Conservation (phyloP, 2,797 vertebrate genomes). For the Sebastes wilsoni region DNA sequence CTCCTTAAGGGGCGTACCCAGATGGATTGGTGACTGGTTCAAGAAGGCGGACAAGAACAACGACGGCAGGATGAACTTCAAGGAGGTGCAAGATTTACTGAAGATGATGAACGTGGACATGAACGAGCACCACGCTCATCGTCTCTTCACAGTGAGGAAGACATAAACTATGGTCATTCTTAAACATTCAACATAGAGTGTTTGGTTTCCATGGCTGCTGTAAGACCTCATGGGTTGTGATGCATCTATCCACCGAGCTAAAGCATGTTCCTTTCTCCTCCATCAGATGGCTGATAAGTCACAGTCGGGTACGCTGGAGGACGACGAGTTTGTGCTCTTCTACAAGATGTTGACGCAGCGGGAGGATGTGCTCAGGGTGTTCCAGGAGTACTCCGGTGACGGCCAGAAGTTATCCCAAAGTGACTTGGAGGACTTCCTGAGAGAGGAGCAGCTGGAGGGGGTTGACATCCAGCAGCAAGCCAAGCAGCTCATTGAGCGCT, state of each 20-base stretch:
- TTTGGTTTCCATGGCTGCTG: background rate
- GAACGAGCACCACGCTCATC: slow-evolving; percentile 89
- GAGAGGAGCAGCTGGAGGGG: slow-evolving; percentile 86
- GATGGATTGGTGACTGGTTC: slow-evolving; percentile 96
- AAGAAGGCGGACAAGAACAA: slow-evolving; percentile 94
- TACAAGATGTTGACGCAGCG: slow-evolving; percentile 94
- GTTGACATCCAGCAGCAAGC: slow-evolving; percentile 78
- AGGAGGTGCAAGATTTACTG: slow-evolving; percentile 88
- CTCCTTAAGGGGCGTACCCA: slow-evolving; percentile 81
- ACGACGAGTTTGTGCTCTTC: slow-evolving; percentile 94
- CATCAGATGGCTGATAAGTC: slow-evolving; percentile 89
- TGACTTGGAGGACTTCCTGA: slow-evolving; percentile 91
- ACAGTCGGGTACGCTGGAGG: slow-evolving; percentile 87
- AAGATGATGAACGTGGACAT: slow-evolving; percentile 97
- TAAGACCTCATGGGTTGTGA: background rate
- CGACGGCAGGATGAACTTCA: slow-evolving; percentile 94
- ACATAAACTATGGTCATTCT: background rate
- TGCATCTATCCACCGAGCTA: background rate
- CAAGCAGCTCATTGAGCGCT: slow-evolving; percentile 85
- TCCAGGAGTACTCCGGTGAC: slow-evolving; percentile 88
- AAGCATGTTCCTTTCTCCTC: background rate
- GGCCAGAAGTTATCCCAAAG: slow-evolving; percentile 88
- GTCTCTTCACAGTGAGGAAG: slow-evolving; percentile 88
- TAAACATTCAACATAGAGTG: background rate
- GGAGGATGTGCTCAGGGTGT: slow-evolving; percentile 88